phyloP scores from a whole-genome alignment of 1,140 invertebrate species.

The Drosophila rhopaloa region DNA sequence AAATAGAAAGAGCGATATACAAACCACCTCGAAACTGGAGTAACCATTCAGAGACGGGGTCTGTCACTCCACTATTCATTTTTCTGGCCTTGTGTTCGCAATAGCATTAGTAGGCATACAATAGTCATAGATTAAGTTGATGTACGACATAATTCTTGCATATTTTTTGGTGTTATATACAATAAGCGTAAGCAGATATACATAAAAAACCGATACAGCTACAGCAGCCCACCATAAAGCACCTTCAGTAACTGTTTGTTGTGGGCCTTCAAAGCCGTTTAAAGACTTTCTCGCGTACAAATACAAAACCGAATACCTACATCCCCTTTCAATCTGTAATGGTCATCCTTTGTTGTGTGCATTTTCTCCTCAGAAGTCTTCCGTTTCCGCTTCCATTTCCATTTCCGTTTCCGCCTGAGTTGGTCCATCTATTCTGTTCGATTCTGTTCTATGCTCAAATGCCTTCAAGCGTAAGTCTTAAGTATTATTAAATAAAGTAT shows the following conservation, averaged over 20 bases:
- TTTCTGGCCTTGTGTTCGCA: slow-evolving; percentile 19
- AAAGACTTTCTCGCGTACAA: slow-evolving; percentile 56
- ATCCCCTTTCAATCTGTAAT: slow-evolving; percentile 7
- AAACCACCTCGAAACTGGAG: background rate
- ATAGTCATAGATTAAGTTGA: slow-evolving; percentile 55
- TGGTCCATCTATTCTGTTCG: slow-evolving; percentile 15
- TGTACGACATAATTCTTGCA: slow-evolving; percentile 39
- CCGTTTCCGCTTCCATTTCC: background rate
- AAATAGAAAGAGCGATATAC: slow-evolving; percentile 40
- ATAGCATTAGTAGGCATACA: slow-evolving; percentile 40
- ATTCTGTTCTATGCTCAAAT: slow-evolving; percentile 64
- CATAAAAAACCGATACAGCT: slow-evolving; percentile 35
- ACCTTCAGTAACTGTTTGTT: slow-evolving; percentile 53
- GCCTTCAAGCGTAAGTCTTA: slow-evolving; percentile 77
- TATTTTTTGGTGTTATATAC: slow-evolving; percentile 60
- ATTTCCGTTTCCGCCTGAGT: slow-evolving; percentile 37
- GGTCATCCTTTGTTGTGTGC: slow-evolving; percentile 59
- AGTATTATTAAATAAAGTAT: slow-evolving; percentile 73
- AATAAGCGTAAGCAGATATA: slow-evolving; percentile 46
- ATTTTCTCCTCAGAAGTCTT: slow-evolving; percentile 50
- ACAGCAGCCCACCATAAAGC: slow-evolving; percentile 67
- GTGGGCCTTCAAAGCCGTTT: slow-evolving; percentile 58
- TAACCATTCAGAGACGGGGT: too few relatives aligned
- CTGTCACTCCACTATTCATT: background rate
- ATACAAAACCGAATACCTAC: slow-evolving; percentile 5